Conservation (phyloP, 2,797 vertebrate species). For the Apodemus agrarius region DNA sequence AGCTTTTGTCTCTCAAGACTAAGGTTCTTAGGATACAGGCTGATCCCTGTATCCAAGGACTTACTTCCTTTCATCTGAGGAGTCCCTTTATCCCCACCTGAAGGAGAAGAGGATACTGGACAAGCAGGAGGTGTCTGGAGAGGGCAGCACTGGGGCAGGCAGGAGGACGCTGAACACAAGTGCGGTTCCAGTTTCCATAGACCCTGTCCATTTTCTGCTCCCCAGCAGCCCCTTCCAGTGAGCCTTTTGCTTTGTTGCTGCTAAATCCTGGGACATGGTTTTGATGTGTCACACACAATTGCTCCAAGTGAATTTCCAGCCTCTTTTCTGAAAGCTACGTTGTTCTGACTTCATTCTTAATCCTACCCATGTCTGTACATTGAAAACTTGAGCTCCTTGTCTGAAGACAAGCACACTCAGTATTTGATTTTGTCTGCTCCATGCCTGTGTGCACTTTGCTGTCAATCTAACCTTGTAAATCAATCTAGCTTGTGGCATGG, state of each 20-base stretch:
- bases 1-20: not conserved
- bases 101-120: not conserved
- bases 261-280: not conserved
- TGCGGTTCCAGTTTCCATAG: not conserved
- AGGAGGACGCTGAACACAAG: not conserved
- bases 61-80: not conserved
- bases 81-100: too few relatives aligned
- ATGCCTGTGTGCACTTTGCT: slow-evolving; percentile 26
- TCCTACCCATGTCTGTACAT: not conserved
- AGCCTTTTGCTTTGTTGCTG: not conserved
- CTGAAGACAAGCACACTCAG: not conserved
- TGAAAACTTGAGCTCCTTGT: slow-evolving; percentile 24
- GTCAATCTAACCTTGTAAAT: slow-evolving; percentile 38
- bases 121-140: not conserved
- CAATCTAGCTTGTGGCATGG: slow-evolving; percentile 17
- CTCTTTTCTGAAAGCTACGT: not conserved
- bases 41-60: too few relatives aligned
- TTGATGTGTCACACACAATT: not conserved
- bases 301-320: not conserved
- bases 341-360: not conserved
- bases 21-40: not conserved
- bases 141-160: not conserved
- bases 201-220: not conserved
- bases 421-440: not conserved
- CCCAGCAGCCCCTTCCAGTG: not conserved